Evolutionary conservation across 2,797 vertebrate species (phyloP), one percentile per base, ranked within the genome.

Genomic region (Prunella strophiata): DNA sequence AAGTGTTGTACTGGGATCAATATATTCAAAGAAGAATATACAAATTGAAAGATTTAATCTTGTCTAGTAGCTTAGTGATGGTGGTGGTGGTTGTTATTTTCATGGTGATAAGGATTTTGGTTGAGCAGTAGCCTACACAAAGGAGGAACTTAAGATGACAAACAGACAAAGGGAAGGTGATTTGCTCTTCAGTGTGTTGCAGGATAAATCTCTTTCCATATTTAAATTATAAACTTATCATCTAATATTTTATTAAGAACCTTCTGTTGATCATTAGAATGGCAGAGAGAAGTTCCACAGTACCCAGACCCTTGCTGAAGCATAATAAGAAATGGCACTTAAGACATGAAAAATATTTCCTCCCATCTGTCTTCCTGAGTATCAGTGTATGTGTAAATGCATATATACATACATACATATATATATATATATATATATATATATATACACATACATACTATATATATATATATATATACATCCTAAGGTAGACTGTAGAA

Each of bases 11-110:
- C 54, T 71, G 57, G 45, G 43, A 95, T 93, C 65, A 81, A 71
- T 93, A 62, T 81, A 77, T 91, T 93, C 36, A 85, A 76, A 83
- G 74, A 89, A 79, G 26, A 79, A 83, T 91, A 91, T n/a, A 70
- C 91, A 86, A 89, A 75, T 91, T 89, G 51, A 15, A 77, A 2
- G 1, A 62, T 78, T 91, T 70, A 85, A 70, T 90, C 47, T 88
- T 75, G 17, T 81, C 52, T 84, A 18, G 29, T 51, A 75, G 40
- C 18, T 50, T 54, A 34, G 26, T 5, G 13, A 30, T 48, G 16
- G 21, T 4, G 9, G 32, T 58, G 17, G 9, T 48, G 11, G 16
- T 61, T 34, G 32, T 52, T 74, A 50, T 91, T 96, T 87, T 85
- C 22, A 23, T 77, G 54, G 23, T 14, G 5, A 21, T 72, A 83